Base-by-base conservation (phyloP, 2,797 vertebrate genomes). In the Lagodon rhomboides region DNA sequence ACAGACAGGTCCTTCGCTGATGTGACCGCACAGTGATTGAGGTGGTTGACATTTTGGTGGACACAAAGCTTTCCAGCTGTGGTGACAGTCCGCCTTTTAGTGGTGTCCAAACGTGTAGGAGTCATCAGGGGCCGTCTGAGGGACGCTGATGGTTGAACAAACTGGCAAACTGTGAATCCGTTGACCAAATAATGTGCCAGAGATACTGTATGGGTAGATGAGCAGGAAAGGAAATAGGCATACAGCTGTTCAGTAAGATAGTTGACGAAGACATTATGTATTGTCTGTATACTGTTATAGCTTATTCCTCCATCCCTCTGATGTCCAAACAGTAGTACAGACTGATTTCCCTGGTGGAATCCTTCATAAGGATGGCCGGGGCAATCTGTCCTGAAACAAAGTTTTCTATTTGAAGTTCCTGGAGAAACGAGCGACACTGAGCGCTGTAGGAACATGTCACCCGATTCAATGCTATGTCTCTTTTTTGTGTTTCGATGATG, bases 101-200 rank as follows among this genome's bases (percentile, higher is more conserved):
- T 34, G 56, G 23, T 74, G 81, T 87, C 81, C 61, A 73, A 85
- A 87, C 81, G 78, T 41, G 70, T 73, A 43, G 68, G 25, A 12
- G 2, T 81, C 73, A 68, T 27, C 25, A 22, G 49, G 49, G 65
- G 59, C 47, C 47, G 2, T 65, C 66, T 53, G 43, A 49, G 47
- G 16, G 13, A n/a, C 1, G 82, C 10, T 0, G 44, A 62, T 51
- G 20, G 55, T 12, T 54, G 65, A 50, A 73, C 4, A 13, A 20
- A 43, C 0, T n/a, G n/a, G 66, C 8, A 60, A 22, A 2, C 22
- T 47, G 15, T 61, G 51, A 83, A 59, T 47, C 38, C 12, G 10
- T n/a, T 61, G 50, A 63, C 10, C 27, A 58, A 12, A 9, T 59
- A 23, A 41, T 58, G 16, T 12, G 7, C 72, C 27, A 68, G 67